Conservation (phyloP, 2,888 invertebrate species). For the Cerastis rubricosa region DNA sequence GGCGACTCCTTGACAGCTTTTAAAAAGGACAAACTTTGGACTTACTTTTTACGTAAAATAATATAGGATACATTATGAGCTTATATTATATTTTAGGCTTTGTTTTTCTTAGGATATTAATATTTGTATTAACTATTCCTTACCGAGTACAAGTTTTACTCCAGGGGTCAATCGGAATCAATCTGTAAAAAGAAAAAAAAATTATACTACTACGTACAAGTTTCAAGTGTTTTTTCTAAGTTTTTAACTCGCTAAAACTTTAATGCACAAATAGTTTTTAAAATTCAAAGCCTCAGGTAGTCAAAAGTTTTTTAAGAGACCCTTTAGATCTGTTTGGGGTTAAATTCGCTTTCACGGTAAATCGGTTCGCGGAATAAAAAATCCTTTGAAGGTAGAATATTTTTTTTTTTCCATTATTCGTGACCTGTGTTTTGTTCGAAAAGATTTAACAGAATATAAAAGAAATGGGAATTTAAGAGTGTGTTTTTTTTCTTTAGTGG, state of each 20-base stretch:
- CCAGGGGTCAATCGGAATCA: background rate
- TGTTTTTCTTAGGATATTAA: background rate
- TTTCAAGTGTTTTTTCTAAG: constrained; percentile 47
- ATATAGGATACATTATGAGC: too few species aligned
- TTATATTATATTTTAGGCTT: background rate
- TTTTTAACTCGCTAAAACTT: constrained; percentile 70
- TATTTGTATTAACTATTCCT: constrained; percentile 22
- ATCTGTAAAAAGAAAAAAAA: constrained; percentile 60
- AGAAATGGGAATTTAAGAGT: constrained; percentile 65
- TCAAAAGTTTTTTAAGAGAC: constrained; percentile 75
- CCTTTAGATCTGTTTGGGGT: constrained; percentile 77
- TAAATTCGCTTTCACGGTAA: constrained; percentile 85
- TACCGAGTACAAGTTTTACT: constrained; percentile 50
- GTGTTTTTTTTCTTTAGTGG: constrained; percentile 69
- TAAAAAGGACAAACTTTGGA: too few species aligned
- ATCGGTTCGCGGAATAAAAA: constrained; percentile 76
- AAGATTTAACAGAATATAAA: constrained; percentile 67
- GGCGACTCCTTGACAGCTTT: too few species aligned
- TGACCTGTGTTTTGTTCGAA: constrained; percentile 76
- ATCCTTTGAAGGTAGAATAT: constrained; percentile 80
- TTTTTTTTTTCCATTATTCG: constrained; percentile 73
- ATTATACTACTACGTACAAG: background rate
- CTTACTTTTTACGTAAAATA: too few species aligned
- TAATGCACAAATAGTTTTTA: constrained; percentile 74
- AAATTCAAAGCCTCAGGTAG: constrained; percentile 76